Evolutionary conservation across 2,888 invertebrate genomes (phyloP), one percentile per base, ranked within the genome.

Genomic region (Norana najaformis): DNA sequence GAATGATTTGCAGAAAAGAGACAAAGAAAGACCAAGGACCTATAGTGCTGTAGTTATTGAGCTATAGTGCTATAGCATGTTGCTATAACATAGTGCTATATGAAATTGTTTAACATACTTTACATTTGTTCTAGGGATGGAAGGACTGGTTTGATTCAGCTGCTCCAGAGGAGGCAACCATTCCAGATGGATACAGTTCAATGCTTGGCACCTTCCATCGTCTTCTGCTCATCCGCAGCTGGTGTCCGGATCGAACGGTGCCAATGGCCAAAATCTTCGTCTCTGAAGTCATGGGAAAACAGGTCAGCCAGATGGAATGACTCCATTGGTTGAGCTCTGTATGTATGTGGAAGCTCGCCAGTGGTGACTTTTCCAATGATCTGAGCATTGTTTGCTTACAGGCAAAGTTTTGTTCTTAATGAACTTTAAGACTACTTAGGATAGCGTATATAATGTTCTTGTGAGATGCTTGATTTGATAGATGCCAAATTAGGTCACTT

Each of bases 71-170:
- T n/a, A n/a, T n/a, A n/a, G n/a, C n/a, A n/a, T n/a, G n/a, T n/a
- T n/a, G n/a, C n/a, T n/a, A n/a, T n/a, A 36, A 30, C 1, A 34
- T 34, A 35, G 83, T 83, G 37, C 35, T 53, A 34, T 16, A 85
- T 83, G 34, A 83, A 36, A 83, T 34, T 85, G 83, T 85, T 13
- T 83, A 89, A 23, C n/a, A n/a, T n/a, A 69, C 30, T 30, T n/a
- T n/a, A 69, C n/a, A n/a, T 83, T 85, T n/a, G 18, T 39, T 88
- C 35, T 30, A 94, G 94, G 93, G 93, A 11, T 95, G 95, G 95
- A 95, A 95, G 91, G 93, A 93, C 6, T 95, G 95, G 95, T 95
- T 94, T 93, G 95, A 95, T 91, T 93, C 94, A 88, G 95, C 95
- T 92, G 94, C 94, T n/a, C 95, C 95, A 11, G 95, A 95, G 91